Evolutionary conservation across 2,113 vertebrate genomes (phyloP), one percentile per base, ranked within the genome.

Genomic region (Prochilodus magdalenae): DNA sequence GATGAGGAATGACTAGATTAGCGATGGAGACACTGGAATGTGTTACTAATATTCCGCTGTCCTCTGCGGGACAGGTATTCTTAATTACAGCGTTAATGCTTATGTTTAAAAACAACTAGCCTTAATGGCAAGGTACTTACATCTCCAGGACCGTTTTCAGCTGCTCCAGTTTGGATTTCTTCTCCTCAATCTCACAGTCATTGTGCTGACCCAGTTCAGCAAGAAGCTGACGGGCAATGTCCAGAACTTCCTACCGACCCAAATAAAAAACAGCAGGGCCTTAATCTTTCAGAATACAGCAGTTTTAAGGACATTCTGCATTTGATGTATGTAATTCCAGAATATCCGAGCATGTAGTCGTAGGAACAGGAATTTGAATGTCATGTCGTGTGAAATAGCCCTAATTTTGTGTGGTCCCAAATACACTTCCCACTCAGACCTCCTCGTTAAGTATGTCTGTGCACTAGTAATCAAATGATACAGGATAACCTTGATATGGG

Each of bases 141-240:
- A 99, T 99, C 92, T 98, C 98, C 93, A 99, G 85, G 80, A 99
- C 98, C 0, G 96, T 97, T 90, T 99, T 99, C 77, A 99, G 94
- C 77, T 99, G 97, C 53, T 98, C 98, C 84, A 99, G 92, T 87
- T 99, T 99, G 30, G 95, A 97, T 81, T 96, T 97, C 90, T 96
- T 96, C 93, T 99, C 98, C 83, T 98, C 97, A 0, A 97, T 97
- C 90, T 98, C 97, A 57, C 94, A 95, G 74, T 96, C 94, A 0
- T 91, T 95, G 69, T 96, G 96, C 77, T 95, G 94, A 65, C 93
- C 94, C 83, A 97, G 91, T 80, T 99, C 98, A 70, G 94, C 91
- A 85, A 99, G 89, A 18, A 99, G 95, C 89, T 96, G 91, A 36
- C 98, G 94, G 3, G 97, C 95, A 8, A 99, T 98, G 73, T 99